Conservation (phyloP, 2,888 invertebrate genomes). For the Meloe dianella region DNA sequence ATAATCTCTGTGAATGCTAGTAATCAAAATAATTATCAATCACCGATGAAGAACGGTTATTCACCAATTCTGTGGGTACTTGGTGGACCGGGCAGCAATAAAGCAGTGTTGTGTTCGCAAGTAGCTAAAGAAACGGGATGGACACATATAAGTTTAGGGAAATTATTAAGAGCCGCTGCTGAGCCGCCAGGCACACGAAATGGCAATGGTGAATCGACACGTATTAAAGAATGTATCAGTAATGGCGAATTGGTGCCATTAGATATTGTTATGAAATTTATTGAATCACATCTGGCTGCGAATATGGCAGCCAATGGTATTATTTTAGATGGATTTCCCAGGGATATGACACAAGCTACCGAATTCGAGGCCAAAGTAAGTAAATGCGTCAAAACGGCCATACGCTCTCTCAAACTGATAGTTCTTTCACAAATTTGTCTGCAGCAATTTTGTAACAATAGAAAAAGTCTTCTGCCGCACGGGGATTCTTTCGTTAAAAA, state of each 20-base stretch:
- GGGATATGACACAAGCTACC: slow-evolving; percentile 86
- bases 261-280: slow-evolving; percentile 77
- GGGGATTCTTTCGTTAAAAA: neutral
- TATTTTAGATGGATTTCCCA: slow-evolving; percentile 92
- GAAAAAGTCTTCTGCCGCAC: no score
- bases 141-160: slow-evolving; percentile 67
- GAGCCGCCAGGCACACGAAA: slow-evolving; percentile 55
- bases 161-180: slow-evolving; percentile 78
- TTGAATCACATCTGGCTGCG: slow-evolving; percentile 71
- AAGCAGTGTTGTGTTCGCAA: slow-evolving; percentile 77
- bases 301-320: slow-evolving; percentile 75
- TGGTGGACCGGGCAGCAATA: slow-evolving; percentile 92
- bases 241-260: slow-evolving; percentile 83
- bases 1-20: slow-evolving; percentile 53
- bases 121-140: slow-evolving; percentile 71
- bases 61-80: slow-evolving; percentile 63
- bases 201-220: slow-evolving; percentile 48
- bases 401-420: no score
- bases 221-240: slow-evolving; percentile 72
- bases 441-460: no score
- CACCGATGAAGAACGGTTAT: slow-evolving; percentile 54
- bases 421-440: no score
- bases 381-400: no score
- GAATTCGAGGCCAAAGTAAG: slow-evolving; percentile 88
- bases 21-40: slow-evolving; percentile 40